Percentiles rank a stretch among this genome's conserved stretches.
Evolutionary conservation across 2,888 invertebrate species (phyloP).

Genomic region (Aspidiotus rigidus): DNA sequence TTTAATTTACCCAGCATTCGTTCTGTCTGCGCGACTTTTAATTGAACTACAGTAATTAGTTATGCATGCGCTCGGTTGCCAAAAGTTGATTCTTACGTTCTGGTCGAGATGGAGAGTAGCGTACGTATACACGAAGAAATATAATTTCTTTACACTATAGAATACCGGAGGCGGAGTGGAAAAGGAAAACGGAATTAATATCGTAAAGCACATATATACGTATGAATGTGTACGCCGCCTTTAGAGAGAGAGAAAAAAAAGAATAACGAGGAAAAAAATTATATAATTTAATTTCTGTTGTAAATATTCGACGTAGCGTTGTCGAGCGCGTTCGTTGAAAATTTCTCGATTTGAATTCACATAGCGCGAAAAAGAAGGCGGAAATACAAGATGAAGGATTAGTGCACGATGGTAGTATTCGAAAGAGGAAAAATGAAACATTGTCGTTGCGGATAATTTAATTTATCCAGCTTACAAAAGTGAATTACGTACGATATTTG

Average conservation of each 20-base stretch:
- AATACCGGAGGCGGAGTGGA: no score
- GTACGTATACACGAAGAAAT: no score
- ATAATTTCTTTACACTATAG: no score
- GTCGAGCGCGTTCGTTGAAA: not conserved
- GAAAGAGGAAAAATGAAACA: not conserved
- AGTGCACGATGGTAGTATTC: not conserved
- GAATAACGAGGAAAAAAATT: not conserved
- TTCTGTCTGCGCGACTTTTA: no score
- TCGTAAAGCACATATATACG: not conserved
- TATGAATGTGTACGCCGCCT: no score
- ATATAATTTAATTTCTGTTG: slow-evolving; percentile 2
- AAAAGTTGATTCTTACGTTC: no score
- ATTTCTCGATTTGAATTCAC: slow-evolving; percentile 2
- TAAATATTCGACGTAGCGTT: not conserved
- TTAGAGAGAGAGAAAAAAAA: no score
- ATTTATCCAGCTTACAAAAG: not conserved
- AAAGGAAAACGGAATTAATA: not conserved
- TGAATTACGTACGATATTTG: not conserved
- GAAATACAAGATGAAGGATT: slow-evolving; percentile 3
- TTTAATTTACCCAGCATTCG: no score
- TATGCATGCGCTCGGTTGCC: no score
- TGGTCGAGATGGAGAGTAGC: no score
- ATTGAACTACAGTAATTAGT: no score
- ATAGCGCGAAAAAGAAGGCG: not conserved
- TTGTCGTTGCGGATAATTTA: not conserved